Evolutionary conservation across 1,140 invertebrate species (phyloP), one percentile per base, ranked within the genome.

Genomic region (Teleogryllus occipitalis): DNA sequence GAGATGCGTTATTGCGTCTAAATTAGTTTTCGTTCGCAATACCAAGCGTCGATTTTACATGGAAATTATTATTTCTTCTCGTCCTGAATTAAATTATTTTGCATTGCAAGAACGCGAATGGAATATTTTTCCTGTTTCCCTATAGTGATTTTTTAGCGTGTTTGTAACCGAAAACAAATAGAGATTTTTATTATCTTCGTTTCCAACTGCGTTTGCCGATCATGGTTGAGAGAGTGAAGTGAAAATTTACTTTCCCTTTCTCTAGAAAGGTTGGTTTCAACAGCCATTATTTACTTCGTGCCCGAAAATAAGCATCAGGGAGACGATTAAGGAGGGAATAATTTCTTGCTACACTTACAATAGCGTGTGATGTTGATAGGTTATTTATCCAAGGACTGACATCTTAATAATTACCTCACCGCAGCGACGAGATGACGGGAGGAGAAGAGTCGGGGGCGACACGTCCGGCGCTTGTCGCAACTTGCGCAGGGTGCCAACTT

Each of bases 341-440:
- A 65, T 65, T 65, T 65, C 54, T 65, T 65, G 54, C 10, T 14
- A 65, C 54, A 65, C 54, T 14, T 65, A 65, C 54, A 65, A 65
- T 65, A 65, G 54, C 54, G 54, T 65, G 54, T 65, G 54, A 65
- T 65, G 54, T 65, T 65, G 54, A 65, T 65, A 65, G 54, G 54
- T 65, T 65, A 65, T 65, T 65, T 65, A 65, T 65, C 54, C 54
- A 65, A 65, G 54, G 18, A 65, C 2, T 65, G 54, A 65, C 54
- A 65, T 65, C 54, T 65, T 65, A 65, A 65, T 65, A 65, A 65
- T 65, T 65, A 65, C 10, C 18, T 65, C 54, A 65, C 54, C 54
- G 54, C 54, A 65, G 54, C 18, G 10, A 14, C 10, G 54, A 65
- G 54, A 7, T 65, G 54, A 18, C 3, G 18, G 10, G 18, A 7